Evolutionary conservation across 2,888 invertebrate genomes (phyloP).

Genomic region (Idaea biselata): DNA sequence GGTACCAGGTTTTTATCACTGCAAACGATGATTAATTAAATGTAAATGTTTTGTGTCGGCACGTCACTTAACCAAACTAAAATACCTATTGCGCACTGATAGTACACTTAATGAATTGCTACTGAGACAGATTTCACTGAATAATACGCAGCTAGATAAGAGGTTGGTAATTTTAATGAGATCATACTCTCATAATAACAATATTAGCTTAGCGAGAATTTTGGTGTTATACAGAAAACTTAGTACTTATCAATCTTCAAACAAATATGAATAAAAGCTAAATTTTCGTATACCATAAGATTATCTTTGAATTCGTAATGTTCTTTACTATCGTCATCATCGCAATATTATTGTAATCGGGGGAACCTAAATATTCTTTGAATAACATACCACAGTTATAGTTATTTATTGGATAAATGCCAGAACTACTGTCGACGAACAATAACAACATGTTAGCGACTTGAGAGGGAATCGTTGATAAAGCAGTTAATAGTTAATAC

Average conservation of each 20-base stretch:
- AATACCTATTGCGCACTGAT: slow-evolving; percentile 28
- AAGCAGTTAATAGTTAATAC: neutral
- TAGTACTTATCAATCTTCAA: neutral
- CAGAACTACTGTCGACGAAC: neutral
- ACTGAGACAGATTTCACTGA: slow-evolving; percentile 26
- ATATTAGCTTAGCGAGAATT: slow-evolving; percentile 3
- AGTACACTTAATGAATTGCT: slow-evolving; percentile 27
- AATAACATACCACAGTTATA: neutral
- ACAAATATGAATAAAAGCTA: neutral
- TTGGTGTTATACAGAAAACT: neutral
- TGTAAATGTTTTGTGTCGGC: neutral
- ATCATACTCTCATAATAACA: slow-evolving; percentile 39
- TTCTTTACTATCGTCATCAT: neutral
- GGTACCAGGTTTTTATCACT: neutral
- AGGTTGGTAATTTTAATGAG: slow-evolving; percentile 55
- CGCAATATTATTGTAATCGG: neutral
- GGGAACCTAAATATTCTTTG: neutral
- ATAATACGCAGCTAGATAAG: slow-evolving; percentile 27
- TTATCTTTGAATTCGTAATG: neutral
- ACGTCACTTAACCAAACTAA: slow-evolving; percentile 8
- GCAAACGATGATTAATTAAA: neutral
- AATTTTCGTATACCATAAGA: neutral
- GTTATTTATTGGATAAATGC: slow-evolving; percentile 1
- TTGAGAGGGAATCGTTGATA: neutral
- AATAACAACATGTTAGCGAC: neutral